phyloP scores from a whole-genome alignment of 1,140 invertebrate species.

The Zaprionus ghesquierei region DNA sequence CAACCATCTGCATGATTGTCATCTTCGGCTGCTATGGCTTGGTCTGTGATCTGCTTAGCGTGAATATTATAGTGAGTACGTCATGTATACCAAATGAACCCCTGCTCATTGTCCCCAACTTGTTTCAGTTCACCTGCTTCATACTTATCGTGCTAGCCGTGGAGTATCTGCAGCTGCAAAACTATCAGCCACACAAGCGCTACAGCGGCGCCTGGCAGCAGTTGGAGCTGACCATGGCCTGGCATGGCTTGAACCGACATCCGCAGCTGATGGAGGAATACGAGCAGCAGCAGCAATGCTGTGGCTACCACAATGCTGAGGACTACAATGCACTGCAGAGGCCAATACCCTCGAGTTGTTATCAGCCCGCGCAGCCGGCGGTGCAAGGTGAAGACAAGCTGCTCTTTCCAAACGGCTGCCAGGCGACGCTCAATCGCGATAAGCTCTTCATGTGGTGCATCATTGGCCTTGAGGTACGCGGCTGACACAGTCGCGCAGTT shows the following conservation, averaged over 20 bases:
- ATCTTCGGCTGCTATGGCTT: slow-evolving; percentile 75
- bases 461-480: slow-evolving; percentile 69
- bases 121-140: slow-evolving; percentile 62
- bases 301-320: slow-evolving; percentile 55
- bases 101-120: not conserved
- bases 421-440: slow-evolving; percentile 58
- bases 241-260: slow-evolving; percentile 51
- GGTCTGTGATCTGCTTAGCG: slow-evolving; percentile 62
- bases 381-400: slow-evolving; percentile 34
- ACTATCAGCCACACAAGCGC: slow-evolving; percentile 50
- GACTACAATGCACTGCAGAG: slow-evolving; percentile 64
- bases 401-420: slow-evolving; percentile 54
- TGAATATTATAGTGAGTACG: slow-evolving; percentile 65
- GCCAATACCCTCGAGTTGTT: slow-evolving; percentile 68
- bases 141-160: slow-evolving; percentile 61
- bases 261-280: slow-evolving; percentile 56
- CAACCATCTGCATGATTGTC: slow-evolving; percentile 71
- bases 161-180: slow-evolving; percentile 72
- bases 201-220: slow-evolving; percentile 51
- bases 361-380: slow-evolving; percentile 41
- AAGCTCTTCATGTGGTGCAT: slow-evolving; percentile 70
- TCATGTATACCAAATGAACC: no score
- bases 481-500: slow-evolving; percentile 18
- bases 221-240: slow-evolving; percentile 62
- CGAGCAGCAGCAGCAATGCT: slow-evolving; percentile 57